Evolutionary conservation across 2,113 vertebrate genomes (phyloP), one percentile per base, ranked within the genome.

Genomic region (Montifringilla adamsi): DNA sequence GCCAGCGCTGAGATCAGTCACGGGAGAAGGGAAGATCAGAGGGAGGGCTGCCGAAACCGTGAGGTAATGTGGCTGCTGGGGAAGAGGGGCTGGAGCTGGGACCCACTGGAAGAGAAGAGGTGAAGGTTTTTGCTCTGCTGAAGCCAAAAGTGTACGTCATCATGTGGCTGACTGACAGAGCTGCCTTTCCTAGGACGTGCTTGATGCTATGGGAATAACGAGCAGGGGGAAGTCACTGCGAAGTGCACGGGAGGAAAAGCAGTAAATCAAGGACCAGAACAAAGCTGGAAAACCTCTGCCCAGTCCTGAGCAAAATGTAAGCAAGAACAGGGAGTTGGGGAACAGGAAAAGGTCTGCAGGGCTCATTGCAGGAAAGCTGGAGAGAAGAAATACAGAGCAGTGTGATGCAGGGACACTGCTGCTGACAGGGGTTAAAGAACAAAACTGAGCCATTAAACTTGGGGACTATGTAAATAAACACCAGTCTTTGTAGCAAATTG

Each of bases 11-110:
- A 96, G 96, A 92, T 96, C 90, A 93, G 93, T 89, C 90, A 73
- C 6, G 58, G 93, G 90, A 93, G 90, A 91, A 70, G 50, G 69
- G 93, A 84, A 94, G 93, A 96, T 95, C 89, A 91, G 81, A 95
- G 84, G 50, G 39, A 76, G 46, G 80, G 70, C 89, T 97, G 94
- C 91, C 20, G 78, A 63, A 56, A 73, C 60, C 4, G 4, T 96
- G 95, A 97, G 87, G 89, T 95, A 96, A 95, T 93, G 86, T 37
- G 91, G 63, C 94, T 78, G 87, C 94, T 94, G 89, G 76, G 95
- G 91, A 92, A 87, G 86, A 93, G 77, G 84, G 94, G 66, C 84
- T 90, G 89, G 73, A 94, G 69, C 70, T 90, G 23, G 1, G 85
- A 69, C 37, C 0, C 11, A 55, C 92, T 64, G 91, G 19, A 58